A percentile compares a stretch with the other conserved stretches of the same genome.
These are phyloP conservation scores for Ophthalmolycus amberensis DNA, from an alignment of 2,113 vertebrate species.

Conservation along the genomic window DNA sequence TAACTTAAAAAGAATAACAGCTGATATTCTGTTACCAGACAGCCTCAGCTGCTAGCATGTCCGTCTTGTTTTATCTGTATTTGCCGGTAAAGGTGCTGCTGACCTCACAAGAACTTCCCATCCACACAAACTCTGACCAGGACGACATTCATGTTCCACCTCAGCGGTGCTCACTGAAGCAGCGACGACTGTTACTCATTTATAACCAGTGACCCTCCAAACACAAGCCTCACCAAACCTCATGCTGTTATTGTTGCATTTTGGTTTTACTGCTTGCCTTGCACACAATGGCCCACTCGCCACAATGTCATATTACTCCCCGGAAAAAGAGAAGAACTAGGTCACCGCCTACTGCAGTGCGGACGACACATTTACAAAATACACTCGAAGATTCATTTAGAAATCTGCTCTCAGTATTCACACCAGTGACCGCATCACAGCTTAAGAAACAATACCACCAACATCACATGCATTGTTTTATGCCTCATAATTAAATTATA, in stretches of 20 bases:
- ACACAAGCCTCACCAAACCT: background rate
- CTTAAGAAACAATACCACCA: background rate
- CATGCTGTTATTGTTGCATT: background rate
- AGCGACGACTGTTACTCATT: slow-evolving; percentile 1
- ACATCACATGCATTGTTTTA: background rate
- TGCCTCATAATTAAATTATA: background rate
- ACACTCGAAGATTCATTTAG: background rate
- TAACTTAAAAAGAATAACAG: background rate
- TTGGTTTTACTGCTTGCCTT: background rate
- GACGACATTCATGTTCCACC: background rate
- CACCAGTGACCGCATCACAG: background rate
- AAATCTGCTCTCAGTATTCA: background rate
- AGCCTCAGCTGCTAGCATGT: background rate
- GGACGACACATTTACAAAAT: background rate
- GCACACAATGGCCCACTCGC: too few species aligned
- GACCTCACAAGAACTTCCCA: background rate
- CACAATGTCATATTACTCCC: background rate
- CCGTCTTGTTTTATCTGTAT: background rate
- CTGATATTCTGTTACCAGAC: background rate
- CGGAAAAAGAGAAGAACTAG: slow-evolving; percentile 10
- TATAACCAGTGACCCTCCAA: background rate
- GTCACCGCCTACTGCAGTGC: background rate
- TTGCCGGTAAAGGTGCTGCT: background rate
- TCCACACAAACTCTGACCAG: background rate
- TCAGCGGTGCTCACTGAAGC: background rate